Base-by-base conservation (phyloP, 2,797 vertebrate genomes). In the Nasua narica region DNA sequence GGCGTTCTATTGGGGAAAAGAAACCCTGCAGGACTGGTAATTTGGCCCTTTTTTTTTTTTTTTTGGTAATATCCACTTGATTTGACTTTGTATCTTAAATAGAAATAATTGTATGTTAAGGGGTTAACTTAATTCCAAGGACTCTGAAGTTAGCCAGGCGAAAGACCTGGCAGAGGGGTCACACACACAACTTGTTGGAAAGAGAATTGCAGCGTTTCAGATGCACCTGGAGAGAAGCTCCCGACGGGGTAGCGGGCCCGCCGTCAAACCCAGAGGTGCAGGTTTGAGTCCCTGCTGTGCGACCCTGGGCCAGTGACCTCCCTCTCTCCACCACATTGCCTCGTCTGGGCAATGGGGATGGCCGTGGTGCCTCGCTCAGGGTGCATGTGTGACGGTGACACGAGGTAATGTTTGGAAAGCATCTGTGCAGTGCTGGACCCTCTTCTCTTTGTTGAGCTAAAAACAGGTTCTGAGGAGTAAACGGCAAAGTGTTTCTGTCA, bases 221-320 rank as follows among this genome's bases (percentile, higher is more conserved):
- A 12, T 21, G 12, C 27, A 25, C 4, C 27, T 11, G 16, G 35
- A 62, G 29, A 81, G 69, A 29, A 60, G 27, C 25, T 32, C n/a
- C 1, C 0, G 19, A 2, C 1, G 2, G 46, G 32, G 32, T 37
- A 12, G 32, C 10, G 7, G 19, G 6, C 29, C 10, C 13, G 3
- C 19, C 10, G 8, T 2, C 19, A 6, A 50, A 82, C 46, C 2
- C 12, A 0, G 1, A 23, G 56, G 13, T 12, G 43, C 48, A 32
- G 25, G 21, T 79, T 60, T 40, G 37, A 48, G 67, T 69, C 25
- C 50, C n/a, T 54, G 25, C 56, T 40, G 25, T 77, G 87, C n/a
- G 70, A 77, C 48, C 40, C 8, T 18, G 14, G 19, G 37, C 87
- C 14, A 12, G 12, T 18, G 48, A 18, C 40, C 12, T 43, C 21